These are phyloP conservation scores for Nomia melanderi DNA, from an alignment of 1,140 invertebrate genomes.

Conservation along the genomic window DNA sequence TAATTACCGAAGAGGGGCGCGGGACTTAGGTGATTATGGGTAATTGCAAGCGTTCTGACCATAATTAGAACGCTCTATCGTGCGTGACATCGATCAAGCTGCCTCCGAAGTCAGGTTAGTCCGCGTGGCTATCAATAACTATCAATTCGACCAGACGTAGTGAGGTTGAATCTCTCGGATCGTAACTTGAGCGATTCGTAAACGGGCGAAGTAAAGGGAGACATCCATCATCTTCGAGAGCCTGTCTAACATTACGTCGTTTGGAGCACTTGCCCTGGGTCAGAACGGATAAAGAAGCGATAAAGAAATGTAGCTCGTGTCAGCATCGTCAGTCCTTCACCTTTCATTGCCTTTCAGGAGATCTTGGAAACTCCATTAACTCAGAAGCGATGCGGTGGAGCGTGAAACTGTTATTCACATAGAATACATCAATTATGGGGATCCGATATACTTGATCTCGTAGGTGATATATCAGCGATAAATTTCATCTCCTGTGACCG, in stretches of 20 bases:
- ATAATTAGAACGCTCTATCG: constrained; percentile 74
- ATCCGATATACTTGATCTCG: not conserved
- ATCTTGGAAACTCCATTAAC: constrained; percentile 64
- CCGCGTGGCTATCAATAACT: constrained; percentile 72
- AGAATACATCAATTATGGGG: constrained; percentile 23
- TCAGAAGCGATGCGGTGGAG: constrained; percentile 26
- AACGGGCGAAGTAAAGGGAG: constrained; percentile 59
- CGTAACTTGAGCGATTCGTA: constrained; percentile 53
- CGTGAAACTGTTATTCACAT: constrained; percentile 42
- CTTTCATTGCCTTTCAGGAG: constrained; percentile 55
- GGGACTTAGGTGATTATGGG: constrained; percentile 67
- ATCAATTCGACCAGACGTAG: constrained; percentile 64
- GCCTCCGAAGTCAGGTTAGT: constrained; percentile 68
- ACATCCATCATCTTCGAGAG: constrained; percentile 69
- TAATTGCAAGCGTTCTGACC: constrained; percentile 71
- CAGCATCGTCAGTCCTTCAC: constrained; percentile 60
- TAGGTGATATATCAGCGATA: not conserved
- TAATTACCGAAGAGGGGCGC: constrained; percentile 54
- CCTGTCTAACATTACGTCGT: constrained; percentile 63
- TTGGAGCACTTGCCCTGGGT: constrained; percentile 59
- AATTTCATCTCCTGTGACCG: not conserved
- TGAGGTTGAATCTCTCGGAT: constrained; percentile 38
- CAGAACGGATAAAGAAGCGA: constrained; percentile 61
- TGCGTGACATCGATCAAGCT: constrained; percentile 74
- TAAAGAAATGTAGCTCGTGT: constrained; percentile 63